These are phyloP conservation scores for Styela plicata DNA, from an alignment of 23 tunicate species.

Conservation along the genomic window DNA sequence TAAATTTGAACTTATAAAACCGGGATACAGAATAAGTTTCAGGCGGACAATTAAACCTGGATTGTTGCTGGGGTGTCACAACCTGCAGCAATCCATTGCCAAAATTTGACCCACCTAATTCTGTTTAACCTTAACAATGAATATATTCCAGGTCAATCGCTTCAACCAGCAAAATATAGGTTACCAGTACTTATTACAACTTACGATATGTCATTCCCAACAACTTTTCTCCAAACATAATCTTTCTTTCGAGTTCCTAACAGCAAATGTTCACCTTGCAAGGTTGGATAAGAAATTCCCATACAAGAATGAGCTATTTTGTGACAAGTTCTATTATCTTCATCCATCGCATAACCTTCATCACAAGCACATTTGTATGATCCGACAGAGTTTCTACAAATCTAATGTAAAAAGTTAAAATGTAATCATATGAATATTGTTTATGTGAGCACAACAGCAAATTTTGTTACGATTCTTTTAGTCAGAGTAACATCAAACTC, in stretches of 20 bases:
- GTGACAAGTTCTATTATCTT: conserved; percentile 45
- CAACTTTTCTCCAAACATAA: not conserved
- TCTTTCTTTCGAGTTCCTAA: not conserved
- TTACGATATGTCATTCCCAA: not conserved
- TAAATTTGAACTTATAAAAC: too few species aligned
- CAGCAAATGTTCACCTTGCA: not conserved
- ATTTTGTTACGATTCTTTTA: too few species aligned
- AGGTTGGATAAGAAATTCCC: not conserved
- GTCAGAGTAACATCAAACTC: too few species aligned
- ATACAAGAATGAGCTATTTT: not conserved
- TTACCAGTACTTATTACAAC: too few species aligned
- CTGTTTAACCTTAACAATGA: too few species aligned
- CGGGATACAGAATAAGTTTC: too few species aligned
- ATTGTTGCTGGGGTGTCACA: too few species aligned
- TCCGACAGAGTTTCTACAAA: conserved; percentile 43
- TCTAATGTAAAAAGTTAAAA: not conserved
- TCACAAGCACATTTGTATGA: conserved; percentile 41
- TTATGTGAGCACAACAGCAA: not conserved
- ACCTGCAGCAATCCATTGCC: too few species aligned
- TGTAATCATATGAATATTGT: not conserved
- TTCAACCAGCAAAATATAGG: too few species aligned
- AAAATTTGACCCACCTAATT: too few species aligned
- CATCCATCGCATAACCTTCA: conserved; percentile 25
- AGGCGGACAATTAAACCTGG: too few species aligned
- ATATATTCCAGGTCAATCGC: too few species aligned